Evolutionary conservation across 2,888 invertebrate genomes (phyloP).

Genomic region (Aricia artaxerxes): DNA sequence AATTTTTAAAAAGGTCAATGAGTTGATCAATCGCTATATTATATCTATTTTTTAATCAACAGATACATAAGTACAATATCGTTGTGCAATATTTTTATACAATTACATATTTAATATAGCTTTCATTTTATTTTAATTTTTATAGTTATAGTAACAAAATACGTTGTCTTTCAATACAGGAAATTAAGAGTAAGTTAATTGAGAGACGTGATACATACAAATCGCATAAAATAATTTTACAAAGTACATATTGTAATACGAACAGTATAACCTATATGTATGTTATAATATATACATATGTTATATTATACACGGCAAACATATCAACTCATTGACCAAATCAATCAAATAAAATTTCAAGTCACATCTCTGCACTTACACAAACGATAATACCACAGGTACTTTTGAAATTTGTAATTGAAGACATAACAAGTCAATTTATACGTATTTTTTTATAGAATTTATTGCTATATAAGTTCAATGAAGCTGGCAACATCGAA

Average conservation of each 20-base stretch:
- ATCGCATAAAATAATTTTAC: too few relatives aligned
- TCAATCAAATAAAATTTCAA: background rate
- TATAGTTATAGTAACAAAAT: background rate
- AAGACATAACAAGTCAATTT: slow-evolving; percentile 22
- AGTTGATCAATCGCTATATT: background rate
- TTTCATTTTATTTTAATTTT: background rate
- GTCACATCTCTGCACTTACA: slow-evolving; percentile 5
- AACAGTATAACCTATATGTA: background rate
- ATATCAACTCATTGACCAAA: slow-evolving; percentile 12
- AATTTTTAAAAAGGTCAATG: background rate
- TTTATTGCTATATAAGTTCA: slow-evolving; percentile 28
- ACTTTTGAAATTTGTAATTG: slow-evolving; percentile 29
- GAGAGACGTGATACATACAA: too few relatives aligned
- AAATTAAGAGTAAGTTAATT: background rate
- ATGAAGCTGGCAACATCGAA: slow-evolving; percentile 25
- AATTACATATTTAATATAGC: background rate
- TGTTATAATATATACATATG: background rate
- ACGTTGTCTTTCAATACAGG: background rate
- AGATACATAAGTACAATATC: background rate
- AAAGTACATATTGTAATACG: too few relatives aligned
- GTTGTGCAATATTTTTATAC: background rate
- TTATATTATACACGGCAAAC: background rate
- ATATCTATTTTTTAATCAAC: background rate
- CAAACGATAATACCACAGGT: slow-evolving; percentile 27
- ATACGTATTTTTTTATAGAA: slow-evolving; percentile 12